Evolutionary conservation across 2,888 invertebrate species (phyloP).

Genomic region (Melanotus villosus): DNA sequence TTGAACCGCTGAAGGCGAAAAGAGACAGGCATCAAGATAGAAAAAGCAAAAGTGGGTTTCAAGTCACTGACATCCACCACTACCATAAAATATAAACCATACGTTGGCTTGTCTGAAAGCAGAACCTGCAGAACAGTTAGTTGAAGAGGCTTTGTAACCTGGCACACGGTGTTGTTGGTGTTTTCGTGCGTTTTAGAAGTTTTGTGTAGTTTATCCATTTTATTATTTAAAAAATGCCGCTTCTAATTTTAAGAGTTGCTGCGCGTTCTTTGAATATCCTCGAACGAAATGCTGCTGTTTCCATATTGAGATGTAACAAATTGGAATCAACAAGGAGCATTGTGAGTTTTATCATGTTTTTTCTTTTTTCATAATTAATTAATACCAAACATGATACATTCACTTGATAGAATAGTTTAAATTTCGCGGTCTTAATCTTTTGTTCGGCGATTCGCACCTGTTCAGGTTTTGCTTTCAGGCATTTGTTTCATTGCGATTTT

Average conservation of each 20-base stretch:
- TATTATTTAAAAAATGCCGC: constrained; percentile 38
- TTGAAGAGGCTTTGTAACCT: too few relatives aligned
- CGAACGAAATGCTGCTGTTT: constrained; percentile 27
- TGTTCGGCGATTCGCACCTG: too few relatives aligned
- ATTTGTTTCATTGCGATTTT: constrained; percentile 36
- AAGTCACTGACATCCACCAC: constrained; percentile 28
- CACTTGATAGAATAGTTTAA: too few relatives aligned
- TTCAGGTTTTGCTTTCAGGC: too few relatives aligned
- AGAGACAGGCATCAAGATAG: not conserved
- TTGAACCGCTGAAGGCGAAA: not conserved
- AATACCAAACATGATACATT: too few relatives aligned
- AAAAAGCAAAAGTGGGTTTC: constrained; percentile 9
- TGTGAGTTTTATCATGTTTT: constrained; percentile 30
- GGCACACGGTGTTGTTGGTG: not conserved
- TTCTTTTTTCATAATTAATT: not conserved
- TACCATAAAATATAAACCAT: not conserved
- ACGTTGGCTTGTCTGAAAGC: not conserved
- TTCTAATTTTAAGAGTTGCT: constrained; percentile 29
- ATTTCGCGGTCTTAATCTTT: too few relatives aligned
- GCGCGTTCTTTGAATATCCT: constrained; percentile 31
- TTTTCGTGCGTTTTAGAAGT: not conserved
- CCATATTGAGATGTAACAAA: constrained; percentile 8
- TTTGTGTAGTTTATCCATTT: constrained; percentile 7
- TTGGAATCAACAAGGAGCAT: constrained; percentile 32
- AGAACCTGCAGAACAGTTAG: too few relatives aligned